Conservation (phyloP, 2,797 vertebrate genomes). For the Heteromormyrus szaboi region DNA sequence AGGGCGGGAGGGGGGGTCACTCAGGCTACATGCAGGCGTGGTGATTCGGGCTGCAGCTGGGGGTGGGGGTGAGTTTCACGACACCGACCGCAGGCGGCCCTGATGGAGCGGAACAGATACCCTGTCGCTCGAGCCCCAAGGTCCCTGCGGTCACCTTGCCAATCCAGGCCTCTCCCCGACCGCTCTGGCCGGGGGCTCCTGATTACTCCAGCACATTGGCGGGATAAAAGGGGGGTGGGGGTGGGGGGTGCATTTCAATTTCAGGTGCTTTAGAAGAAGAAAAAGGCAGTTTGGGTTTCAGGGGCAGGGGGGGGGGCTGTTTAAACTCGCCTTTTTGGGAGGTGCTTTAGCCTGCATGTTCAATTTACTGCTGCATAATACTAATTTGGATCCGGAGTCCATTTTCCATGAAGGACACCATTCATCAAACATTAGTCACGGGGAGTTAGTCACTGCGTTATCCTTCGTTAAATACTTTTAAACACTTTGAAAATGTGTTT, state of each 20-base stretch:
- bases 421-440: background rate
- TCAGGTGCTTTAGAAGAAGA: slow-evolving; percentile 31
- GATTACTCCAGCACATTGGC: slow-evolving; percentile 53
- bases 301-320: slow-evolving; percentile 24
- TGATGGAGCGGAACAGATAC: slow-evolving; percentile 25
- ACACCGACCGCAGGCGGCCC: slow-evolving; percentile 25
- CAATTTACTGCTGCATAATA: slow-evolving; percentile 35
- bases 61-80: background rate
- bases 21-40: background rate
- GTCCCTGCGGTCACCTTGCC: slow-evolving; percentile 19
- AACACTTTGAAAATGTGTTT: background rate
- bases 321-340: slow-evolving; percentile 31
- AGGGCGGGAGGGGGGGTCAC: background rate
- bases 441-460: background rate
- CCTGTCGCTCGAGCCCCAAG: slow-evolving; percentile 17
- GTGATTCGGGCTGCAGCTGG: background rate
- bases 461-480: background rate
- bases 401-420: background rate
- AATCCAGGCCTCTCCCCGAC: background rate
- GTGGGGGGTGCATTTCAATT: slow-evolving; percentile 28
- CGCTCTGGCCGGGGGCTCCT: slow-evolving; percentile 19
- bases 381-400: slow-evolving; percentile 34
- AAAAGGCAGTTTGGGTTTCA: slow-evolving; percentile 41
- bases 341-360: slow-evolving; percentile 32
- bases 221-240: slow-evolving; percentile 49